Percentiles rank a stretch among this genome's conserved stretches.
These are phyloP conservation scores for Cataglyphis rosenhaueri DNA, from an alignment of 2,888 invertebrate genomes.

Conservation along the genomic window DNA sequence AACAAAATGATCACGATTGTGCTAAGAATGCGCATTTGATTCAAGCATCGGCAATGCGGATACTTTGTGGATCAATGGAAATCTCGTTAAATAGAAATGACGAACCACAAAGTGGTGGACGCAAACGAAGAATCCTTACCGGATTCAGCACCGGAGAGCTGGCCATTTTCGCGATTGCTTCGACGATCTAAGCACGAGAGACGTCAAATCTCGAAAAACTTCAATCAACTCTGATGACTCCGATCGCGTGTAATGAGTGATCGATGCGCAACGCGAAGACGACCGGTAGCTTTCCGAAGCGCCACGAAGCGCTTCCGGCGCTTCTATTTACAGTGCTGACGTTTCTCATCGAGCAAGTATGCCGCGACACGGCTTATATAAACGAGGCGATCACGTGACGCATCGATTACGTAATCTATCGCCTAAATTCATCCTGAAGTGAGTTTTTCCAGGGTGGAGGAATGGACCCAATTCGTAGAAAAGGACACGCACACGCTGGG, in stretches of 20 bases:
- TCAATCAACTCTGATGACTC: background rate
- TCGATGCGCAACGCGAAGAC: constrained; percentile 62
- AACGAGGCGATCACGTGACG: background rate
- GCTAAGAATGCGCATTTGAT: background rate
- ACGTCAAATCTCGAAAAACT: background rate
- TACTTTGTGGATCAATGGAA: constrained; percentile 58
- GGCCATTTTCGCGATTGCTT: constrained; percentile 75
- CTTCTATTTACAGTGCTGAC: constrained; percentile 83
- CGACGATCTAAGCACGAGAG: background rate
- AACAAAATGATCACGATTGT: background rate
- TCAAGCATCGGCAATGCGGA: constrained; percentile 56
- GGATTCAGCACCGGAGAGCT: constrained; percentile 81
- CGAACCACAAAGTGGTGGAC: background rate
- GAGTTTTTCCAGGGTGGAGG: too few species aligned
- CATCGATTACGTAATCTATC: constrained; percentile 5
- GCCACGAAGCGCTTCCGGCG: constrained; percentile 60
- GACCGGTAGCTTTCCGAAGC: constrained; percentile 55
- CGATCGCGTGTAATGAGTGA: background rate
- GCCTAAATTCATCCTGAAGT: constrained; percentile 8
- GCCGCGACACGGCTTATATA: constrained; percentile 7
- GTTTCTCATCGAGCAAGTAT: constrained; percentile 63
- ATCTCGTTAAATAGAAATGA: background rate
- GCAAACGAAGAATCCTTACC: constrained; percentile 74
- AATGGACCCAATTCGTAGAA: too few species aligned
- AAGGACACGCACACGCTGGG: too few species aligned